Evolutionary conservation across 2,113 vertebrate species (phyloP), one percentile per base, ranked within the genome.

Genomic region (Pipra filicauda): DNA sequence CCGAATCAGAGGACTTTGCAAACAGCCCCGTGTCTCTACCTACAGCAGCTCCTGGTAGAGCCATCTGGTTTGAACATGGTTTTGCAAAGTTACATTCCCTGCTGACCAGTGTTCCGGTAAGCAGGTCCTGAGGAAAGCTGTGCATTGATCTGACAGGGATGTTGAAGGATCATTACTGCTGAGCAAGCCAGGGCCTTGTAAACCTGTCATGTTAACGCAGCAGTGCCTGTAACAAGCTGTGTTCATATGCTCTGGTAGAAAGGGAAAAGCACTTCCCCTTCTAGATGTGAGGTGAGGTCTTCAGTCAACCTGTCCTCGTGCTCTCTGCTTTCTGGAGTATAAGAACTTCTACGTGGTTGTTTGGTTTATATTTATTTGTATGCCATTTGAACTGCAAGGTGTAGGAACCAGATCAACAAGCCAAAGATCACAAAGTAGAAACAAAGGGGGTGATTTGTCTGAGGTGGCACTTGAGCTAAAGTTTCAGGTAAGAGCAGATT

Each of bases 131-230:
- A 84, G 83, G 93, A 89, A 82, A 79, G 88, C 27, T 55, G 5
- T 48, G 71, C 88, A 49, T 83, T 72, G 85, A 83, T 91, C 85
- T 95, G 88, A 91, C 83, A 94, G 85, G 44, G 57, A 58, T 5
- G 14, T 44, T 88, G 95, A 71, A 80, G 88, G 88, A 88, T 93
- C 91, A 77, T 91, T 92, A 92, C 72, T 93, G 84, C 95, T 75
- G 70, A 93, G 86, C 91, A 95, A 93, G 86, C 44, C 49, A 26
- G 44, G 79, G 52, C 23, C 2, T 81, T 92, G 84, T 91, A 85
- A 88, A 84, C 52, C 76, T 95, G 93, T 91, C 91, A 86, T 8
- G 2, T 80, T 90, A 79, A 44, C 0, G 3, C 64, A 80, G 69
- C 69, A n/a, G 86, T 48, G 79, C 76, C 91, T 92, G 69, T 85